Percentiles rank a stretch among this genome's conserved stretches.
phyloP scores from a whole-genome alignment of 2,113 vertebrate species.

The Tricholaema leucomelas region DNA sequence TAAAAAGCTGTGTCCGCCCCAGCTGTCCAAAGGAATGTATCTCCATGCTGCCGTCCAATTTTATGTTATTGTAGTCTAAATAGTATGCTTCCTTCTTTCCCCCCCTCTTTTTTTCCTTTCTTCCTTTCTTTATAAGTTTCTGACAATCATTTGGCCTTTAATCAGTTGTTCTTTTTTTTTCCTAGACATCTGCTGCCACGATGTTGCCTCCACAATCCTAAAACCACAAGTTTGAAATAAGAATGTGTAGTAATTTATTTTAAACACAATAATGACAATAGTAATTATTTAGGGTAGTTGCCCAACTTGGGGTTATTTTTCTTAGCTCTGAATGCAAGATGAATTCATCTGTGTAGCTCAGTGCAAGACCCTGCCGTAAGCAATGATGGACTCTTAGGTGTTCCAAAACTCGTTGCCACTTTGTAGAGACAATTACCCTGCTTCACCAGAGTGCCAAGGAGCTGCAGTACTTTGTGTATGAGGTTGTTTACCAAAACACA shows the following conservation, averaged over 20 bases:
- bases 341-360: background rate
- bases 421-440: background rate
- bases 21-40: slow-evolving; percentile 24
- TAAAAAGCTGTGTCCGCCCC: background rate
- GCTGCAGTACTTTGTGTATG: fast-evolving
- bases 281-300: background rate
- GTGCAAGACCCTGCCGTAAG: background rate
- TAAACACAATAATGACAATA: background rate
- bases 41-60: background rate
- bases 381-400: background rate
- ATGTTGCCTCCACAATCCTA: background rate
- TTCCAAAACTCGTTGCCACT: background rate
- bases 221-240: background rate
- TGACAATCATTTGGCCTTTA: background rate
- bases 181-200: background rate
- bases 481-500: background rate
- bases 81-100: background rate
- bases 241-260: background rate
- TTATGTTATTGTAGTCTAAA: background rate
- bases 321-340: background rate
- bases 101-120: too few species aligned
- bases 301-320: background rate
- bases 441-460: background rate
- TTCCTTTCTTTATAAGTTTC: background rate
- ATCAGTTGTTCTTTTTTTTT: background rate